A percentile compares a stretch with the other conserved stretches of the same genome.
These are phyloP conservation scores for Trypoxylon attenuatum DNA, from an alignment of 2,888 invertebrate species.

Conservation along the genomic window DNA sequence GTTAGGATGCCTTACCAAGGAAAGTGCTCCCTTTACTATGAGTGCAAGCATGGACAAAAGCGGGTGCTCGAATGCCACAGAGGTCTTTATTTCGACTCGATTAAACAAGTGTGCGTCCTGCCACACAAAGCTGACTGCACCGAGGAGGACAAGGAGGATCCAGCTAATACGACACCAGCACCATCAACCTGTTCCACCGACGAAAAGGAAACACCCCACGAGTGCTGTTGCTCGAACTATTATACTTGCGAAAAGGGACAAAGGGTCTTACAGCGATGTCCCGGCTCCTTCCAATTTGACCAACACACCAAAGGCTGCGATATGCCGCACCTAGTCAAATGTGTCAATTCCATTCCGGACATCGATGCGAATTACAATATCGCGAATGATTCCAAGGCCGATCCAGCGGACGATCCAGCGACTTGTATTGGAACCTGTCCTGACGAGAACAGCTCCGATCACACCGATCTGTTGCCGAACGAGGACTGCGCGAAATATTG, in stretches of 20 bases:
- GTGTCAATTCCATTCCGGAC: not conserved
- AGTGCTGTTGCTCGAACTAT: not conserved
- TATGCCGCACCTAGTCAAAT: not conserved
- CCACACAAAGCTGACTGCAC: not conserved
- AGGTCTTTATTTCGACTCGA: not conserved
- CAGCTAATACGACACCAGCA: not conserved
- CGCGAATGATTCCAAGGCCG: not conserved
- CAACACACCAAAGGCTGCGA: not conserved
- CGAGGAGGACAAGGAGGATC: not conserved
- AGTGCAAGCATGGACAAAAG: not conserved
- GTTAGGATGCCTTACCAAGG: not conserved
- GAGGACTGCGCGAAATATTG: slow-evolving; percentile 35
- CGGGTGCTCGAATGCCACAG: not conserved
- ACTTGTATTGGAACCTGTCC: slow-evolving; percentile 52
- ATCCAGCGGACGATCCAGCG: not conserved
- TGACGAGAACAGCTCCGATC: slow-evolving; percentile 2
- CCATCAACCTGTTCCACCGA: not conserved
- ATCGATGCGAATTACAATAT: too few species aligned
- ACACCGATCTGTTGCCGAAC: slow-evolving; percentile 40
- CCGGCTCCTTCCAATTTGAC: not conserved
- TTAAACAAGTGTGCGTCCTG: not conserved
- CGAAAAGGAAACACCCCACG: not conserved
- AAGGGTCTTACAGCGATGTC: not conserved
- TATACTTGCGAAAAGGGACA: not conserved
- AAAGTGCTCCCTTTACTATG: not conserved